Evolutionary conservation across 2,797 vertebrate genomes (phyloP).

Genomic region (Vipera latastei): DNA sequence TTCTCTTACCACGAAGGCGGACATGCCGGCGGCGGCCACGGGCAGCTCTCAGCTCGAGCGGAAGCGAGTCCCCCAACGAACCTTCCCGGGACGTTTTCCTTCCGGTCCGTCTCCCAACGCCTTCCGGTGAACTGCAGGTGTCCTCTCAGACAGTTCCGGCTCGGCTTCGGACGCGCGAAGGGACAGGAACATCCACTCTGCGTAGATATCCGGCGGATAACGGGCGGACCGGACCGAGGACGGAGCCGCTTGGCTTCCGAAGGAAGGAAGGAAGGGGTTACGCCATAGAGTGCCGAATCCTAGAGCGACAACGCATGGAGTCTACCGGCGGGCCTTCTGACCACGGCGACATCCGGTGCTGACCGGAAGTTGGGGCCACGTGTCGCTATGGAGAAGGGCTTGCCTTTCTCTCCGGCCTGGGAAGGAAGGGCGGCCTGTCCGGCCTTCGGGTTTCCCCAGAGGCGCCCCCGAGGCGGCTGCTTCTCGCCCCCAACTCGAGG

Average conservation of each 20-base stretch:
- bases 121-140: neutral
- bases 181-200: neutral
- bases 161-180: no score
- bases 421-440: neutral
- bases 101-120: neutral
- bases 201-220: neutral
- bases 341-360: fast-evolving
- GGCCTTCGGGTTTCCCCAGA: neutral
- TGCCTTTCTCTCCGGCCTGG: fast-evolving
- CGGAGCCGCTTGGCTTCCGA: neutral
- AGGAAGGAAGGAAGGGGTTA: neutral
- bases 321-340: neutral
- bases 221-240: neutral
- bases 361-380: neutral
- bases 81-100: neutral
- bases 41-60: neutral
- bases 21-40: neutral
- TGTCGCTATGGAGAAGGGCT: neutral
- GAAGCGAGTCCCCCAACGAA: fast-evolving
- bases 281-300: neutral
- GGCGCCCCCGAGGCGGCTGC: neutral
- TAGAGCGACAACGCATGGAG: neutral
- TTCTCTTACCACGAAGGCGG: neutral
- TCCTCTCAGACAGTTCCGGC: neutral
- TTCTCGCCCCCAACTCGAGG: neutral